Evolutionary conservation across 2,113 vertebrate species (phyloP).

Genomic region (Zosterops japonicus): DNA sequence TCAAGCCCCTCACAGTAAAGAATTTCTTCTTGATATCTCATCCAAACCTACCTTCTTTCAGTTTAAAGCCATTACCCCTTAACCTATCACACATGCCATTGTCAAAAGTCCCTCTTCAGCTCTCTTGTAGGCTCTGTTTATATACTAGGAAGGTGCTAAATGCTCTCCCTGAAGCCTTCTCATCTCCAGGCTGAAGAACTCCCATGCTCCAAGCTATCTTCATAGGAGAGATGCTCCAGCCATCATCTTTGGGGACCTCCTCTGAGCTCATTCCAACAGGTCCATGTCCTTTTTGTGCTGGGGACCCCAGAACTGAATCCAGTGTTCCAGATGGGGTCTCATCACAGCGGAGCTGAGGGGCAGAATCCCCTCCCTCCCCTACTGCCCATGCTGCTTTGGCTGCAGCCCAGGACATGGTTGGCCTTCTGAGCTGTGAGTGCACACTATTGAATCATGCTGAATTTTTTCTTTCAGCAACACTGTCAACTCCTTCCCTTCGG

Average conservation of each 20-base stretch:
- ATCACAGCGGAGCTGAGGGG: not conserved
- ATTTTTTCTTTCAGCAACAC: not conserved
- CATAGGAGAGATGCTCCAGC: not conserved
- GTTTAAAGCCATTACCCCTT: not conserved
- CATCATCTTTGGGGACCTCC: accelerated
- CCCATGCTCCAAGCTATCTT: not conserved
- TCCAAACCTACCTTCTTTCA: not conserved
- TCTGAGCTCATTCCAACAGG: not conserved
- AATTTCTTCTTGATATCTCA: not conserved
- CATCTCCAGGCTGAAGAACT: not conserved
- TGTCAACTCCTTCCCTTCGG: not conserved
- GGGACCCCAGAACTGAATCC: not conserved
- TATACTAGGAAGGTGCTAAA: no score
- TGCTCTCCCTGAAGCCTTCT: not conserved
- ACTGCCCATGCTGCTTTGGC: not conserved
- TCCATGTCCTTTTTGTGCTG: not conserved
- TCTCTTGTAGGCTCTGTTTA: not conserved
- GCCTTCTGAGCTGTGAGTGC: not conserved
- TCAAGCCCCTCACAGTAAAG: not conserved
- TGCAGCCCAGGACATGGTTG: accelerated
- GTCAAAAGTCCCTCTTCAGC: not conserved
- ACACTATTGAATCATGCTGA: not conserved
- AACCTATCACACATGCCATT: no score
- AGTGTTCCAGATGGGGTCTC: not conserved
- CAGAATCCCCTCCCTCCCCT: not conserved